Percentiles rank a stretch among this genome's conserved stretches.
Evolutionary conservation across 2,113 vertebrate species (phyloP).

Genomic region (Prinia subflava): DNA sequence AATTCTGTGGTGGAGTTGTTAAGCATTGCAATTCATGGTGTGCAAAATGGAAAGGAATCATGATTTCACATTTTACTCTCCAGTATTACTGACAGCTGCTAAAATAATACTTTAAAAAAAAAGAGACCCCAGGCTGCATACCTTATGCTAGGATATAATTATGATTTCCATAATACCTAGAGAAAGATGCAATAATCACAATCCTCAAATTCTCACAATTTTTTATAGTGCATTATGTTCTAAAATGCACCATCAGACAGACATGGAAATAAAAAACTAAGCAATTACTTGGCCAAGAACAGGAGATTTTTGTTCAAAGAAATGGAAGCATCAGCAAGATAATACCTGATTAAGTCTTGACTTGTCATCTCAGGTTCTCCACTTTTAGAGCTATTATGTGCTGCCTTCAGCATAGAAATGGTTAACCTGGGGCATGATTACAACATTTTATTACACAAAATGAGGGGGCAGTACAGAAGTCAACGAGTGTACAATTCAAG

Average conservation of each 20-base stretch:
- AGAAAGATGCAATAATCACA: not conserved
- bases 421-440: constrained; percentile 44
- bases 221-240: not conserved
- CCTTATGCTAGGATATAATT: not conserved
- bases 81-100: not conserved
- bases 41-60: not conserved
- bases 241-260: not conserved
- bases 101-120: not conserved
- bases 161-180: not conserved
- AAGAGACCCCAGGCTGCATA: not conserved
- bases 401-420: constrained; percentile 46
- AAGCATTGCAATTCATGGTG: not conserved
- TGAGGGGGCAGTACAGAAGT: not conserved
- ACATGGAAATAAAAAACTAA: constrained; percentile 23
- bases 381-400: constrained; percentile 25
- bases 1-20: not conserved
- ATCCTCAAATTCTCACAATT: not conserved
- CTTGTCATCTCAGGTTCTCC: constrained; percentile 14
- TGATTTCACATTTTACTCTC: not conserved
- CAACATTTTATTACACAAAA: constrained; percentile 11
- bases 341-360: constrained; percentile 48
- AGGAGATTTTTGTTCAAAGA: constrained; percentile 36
- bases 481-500: not conserved
- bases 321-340: not conserved
- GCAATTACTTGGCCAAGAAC: not conserved